Evolutionary conservation across 2,797 vertebrate genomes (phyloP).

Genomic region (Sebastes steindachneri): DNA sequence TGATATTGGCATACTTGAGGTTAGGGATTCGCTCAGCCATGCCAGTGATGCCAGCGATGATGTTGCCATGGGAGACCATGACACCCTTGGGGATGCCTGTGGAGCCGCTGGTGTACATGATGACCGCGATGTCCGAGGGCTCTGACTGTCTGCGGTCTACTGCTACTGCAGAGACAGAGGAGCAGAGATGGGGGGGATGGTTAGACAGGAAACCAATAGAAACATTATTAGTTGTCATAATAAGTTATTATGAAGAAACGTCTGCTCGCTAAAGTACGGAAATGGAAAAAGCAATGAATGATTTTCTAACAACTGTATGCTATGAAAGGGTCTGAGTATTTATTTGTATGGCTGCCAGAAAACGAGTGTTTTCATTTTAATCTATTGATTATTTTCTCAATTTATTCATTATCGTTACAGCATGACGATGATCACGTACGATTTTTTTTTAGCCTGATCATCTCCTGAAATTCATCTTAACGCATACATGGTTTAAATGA

Average conservation of each 20-base stretch:
- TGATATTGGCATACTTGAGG: slow-evolving; percentile 83
- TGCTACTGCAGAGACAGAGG: slow-evolving; percentile 71
- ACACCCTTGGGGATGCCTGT: slow-evolving; percentile 98
- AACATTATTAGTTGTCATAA: neutral
- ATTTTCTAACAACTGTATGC: neutral
- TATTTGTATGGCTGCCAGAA: neutral
- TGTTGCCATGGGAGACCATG: slow-evolving; percentile 97
- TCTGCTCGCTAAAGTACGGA: neutral
- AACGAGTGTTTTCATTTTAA: neutral
- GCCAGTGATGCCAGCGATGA: slow-evolving; percentile 94
- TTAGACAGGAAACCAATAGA: slow-evolving; percentile 4
- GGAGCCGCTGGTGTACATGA: slow-evolving; percentile 99
- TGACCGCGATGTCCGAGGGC: slow-evolving; percentile 91
- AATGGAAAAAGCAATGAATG: neutral
- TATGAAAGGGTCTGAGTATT: neutral
- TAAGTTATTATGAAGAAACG: neutral
- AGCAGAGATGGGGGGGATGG: neutral
- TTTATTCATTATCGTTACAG: neutral
- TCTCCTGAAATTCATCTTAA: neutral
- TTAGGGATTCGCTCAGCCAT: slow-evolving; percentile 95
- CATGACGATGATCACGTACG: neutral
- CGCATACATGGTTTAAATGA: neutral
- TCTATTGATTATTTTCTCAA: neutral
- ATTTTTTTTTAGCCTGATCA: neutral
- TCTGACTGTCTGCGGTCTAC: slow-evolving; percentile 81